phyloP scores from a whole-genome alignment of 2,113 vertebrate genomes.

The Phrynocephalus versicolor region DNA sequence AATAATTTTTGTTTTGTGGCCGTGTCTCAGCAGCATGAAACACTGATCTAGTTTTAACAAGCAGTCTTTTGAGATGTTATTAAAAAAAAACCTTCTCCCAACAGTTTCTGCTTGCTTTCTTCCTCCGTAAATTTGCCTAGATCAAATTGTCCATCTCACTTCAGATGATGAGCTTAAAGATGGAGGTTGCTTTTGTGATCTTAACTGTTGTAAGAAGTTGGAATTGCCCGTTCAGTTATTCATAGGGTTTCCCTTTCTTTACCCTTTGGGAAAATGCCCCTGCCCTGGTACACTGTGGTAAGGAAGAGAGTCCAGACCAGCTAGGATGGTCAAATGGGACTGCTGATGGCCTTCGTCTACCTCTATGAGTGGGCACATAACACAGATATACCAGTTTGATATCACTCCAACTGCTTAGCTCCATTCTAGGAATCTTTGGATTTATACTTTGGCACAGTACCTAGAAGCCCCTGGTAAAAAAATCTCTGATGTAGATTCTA shows the following conservation, averaged over 20 bases:
- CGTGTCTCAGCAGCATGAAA: neutral
- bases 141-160: neutral
- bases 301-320: neutral
- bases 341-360: too few species aligned
- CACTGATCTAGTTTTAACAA: too few species aligned
- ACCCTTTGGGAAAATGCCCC: neutral
- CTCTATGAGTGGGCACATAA: too few species aligned
- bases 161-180: neutral
- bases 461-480: too few species aligned
- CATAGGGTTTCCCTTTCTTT: neutral
- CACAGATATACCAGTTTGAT: too few species aligned
- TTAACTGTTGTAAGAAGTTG: neutral
- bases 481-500: too few species aligned
- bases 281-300: too few species aligned
- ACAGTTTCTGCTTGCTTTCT: neutral
- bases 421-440: too few species aligned
- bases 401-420: too few species aligned
- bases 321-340: too few species aligned
- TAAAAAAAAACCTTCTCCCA: neutral
- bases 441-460: too few species aligned
- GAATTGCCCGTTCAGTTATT: neutral
- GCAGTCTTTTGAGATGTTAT: neutral
- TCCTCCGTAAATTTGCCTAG: neutral
- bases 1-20: neutral
- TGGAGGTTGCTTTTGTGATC: neutral